A percentile compares a stretch with the other conserved stretches of the same genome.
phyloP scores from a whole-genome alignment of 2,888 invertebrate species.

The Tholera decimalis region DNA sequence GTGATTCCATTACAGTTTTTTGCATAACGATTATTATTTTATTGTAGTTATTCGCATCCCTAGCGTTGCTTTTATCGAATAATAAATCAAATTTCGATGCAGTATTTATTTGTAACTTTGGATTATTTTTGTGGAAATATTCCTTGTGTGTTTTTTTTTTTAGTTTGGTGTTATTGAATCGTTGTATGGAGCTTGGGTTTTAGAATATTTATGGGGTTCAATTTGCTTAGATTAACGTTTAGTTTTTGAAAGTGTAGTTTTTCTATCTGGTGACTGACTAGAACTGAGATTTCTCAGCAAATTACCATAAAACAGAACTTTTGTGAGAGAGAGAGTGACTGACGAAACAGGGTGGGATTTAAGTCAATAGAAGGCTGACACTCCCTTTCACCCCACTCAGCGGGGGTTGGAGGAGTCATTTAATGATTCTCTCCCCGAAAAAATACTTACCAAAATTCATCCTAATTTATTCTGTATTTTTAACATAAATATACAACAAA shows the following conservation, averaged over 20 bases:
- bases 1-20: conserved; percentile 88
- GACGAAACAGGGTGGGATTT: too few relatives aligned
- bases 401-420: too few relatives aligned
- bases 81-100: conserved; percentile 64
- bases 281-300: too few relatives aligned
- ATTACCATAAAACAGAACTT: too few relatives aligned
- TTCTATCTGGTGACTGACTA: too few relatives aligned
- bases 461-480: too few relatives aligned
- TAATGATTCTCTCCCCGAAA: too few relatives aligned
- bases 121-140: conserved; percentile 38
- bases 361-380: too few relatives aligned
- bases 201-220: conserved; percentile 1
- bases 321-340: too few relatives aligned
- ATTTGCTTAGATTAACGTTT: neutral
- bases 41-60: conserved; percentile 64
- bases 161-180: conserved; percentile 15
- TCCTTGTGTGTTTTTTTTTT: conserved; percentile 14
- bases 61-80: conserved; percentile 60
- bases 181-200: neutral
- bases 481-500: too few relatives aligned
- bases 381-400: too few relatives aligned
- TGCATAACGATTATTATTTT: conserved; percentile 85
- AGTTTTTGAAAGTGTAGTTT: neutral
- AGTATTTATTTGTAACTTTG: conserved; percentile 50
- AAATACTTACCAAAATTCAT: too few relatives aligned